Base-by-base conservation (phyloP, 2,888 invertebrate species). In the Dendrolimus houi region DNA sequence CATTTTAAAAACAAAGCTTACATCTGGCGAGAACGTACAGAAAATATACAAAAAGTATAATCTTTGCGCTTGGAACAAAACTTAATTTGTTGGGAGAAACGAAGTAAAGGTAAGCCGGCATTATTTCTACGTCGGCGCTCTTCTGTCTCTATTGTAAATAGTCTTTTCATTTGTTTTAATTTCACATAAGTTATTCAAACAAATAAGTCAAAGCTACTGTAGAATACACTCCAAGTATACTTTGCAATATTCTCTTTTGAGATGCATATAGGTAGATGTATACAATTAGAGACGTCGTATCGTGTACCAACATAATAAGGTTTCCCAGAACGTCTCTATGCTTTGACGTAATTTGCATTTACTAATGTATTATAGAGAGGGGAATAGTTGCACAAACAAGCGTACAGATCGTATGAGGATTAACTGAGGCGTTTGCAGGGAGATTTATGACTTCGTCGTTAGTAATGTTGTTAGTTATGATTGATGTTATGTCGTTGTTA, bases 311-410 rank as follows among this genome's bases (percentile, higher is more conserved):
- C 58, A 67, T 71, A 71, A 72, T 69, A 69, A 69, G 62, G 65
- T 73, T 74, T 65, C 67, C 62, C 55, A 61, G 59, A 67, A 67
- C 66, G 65, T 66, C 65, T 72, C 61, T 64, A 58, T 59, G 68
- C 75, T 79, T 77, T 75, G 74, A 73, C 66, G 70, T 68, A 67
- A 77, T 81, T 81, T 78, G 71, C 72, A 77, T 80, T 70, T 60
- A 69, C 71, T 71, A 70, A 75, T 75, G 69, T 73, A 69, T 66
- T 66, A 61, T 64, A 54, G 55, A 64, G 58, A 61, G 63, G 61
- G 64, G 62, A 67, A 60, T 57, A 60, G 59, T 59, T 60, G 57
- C 62, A 62, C 61, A 63, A 63, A 64, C 59, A 62, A 55, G 53
- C 52, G 59, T 58, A 59, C 55, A 58, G 55, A 61, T 62, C 58